These are phyloP conservation scores for Malurus melanocephalus DNA, from an alignment of 2,113 vertebrate species.

Conservation along the genomic window DNA sequence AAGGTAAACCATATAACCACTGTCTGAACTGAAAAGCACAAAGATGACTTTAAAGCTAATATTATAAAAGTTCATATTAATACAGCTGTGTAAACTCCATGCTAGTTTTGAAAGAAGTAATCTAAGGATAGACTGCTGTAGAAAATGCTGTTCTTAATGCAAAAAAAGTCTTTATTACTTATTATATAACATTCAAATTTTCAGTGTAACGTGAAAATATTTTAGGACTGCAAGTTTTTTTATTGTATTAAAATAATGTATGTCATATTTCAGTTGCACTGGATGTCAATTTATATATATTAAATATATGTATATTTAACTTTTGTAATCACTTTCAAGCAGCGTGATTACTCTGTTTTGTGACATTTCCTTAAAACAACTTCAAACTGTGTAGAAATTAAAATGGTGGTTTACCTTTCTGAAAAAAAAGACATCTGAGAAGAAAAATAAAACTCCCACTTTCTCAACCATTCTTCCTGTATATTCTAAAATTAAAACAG, in stretches of 20 bases:
- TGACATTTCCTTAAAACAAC: not conserved
- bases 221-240: not conserved
- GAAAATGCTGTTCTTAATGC: not conserved
- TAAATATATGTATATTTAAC: not conserved
- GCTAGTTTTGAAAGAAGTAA: not conserved
- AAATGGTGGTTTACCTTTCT: not conserved
- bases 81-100: not conserved
- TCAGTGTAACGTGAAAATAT: not conserved
- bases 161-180: not conserved
- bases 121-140: not conserved
- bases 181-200: not conserved
- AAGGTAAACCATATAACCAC: not conserved
- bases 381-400: not conserved
- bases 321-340: not conserved
- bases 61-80: not conserved
- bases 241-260: not conserved
- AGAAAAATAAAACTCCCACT: not conserved
- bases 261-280: not conserved
- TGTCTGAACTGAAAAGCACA: not conserved
- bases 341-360: not conserved
- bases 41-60: not conserved
- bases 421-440: not conserved
- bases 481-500: conserved; percentile 19
- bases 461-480: not conserved
- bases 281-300: not conserved